Conservation (phyloP, 2,113 vertebrate species). For the Sapajus apella region DNA sequence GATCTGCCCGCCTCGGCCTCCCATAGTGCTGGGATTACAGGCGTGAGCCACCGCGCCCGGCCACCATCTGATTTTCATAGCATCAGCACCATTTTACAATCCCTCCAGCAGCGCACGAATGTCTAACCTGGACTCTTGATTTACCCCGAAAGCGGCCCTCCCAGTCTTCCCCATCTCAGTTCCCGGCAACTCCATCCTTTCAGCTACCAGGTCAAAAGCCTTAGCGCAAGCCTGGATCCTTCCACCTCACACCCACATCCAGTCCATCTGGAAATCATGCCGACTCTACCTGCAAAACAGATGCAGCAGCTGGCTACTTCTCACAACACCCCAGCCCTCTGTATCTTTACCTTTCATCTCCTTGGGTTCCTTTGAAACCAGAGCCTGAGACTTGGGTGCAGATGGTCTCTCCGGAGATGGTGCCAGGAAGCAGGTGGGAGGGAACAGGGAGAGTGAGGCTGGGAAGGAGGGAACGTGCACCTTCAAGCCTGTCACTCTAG, state of each 20-base stretch:
- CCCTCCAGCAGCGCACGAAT: too few species aligned
- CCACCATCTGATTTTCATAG: neutral
- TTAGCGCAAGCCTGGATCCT: neutral
- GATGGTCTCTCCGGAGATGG: neutral
- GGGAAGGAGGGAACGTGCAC: too few species aligned
- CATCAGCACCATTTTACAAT: fast-evolving
- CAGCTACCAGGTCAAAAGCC: too few species aligned
- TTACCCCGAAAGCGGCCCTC: neutral
- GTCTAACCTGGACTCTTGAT: neutral
- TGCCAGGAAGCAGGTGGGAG: neutral
- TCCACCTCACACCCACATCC: neutral
- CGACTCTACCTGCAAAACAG: too few species aligned
- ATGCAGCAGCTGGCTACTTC: neutral
- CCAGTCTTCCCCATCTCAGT: neutral
- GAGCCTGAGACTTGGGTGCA: neutral
- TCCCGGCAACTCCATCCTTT: neutral
- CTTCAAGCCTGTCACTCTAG: neutral
- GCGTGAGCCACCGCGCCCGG: too few species aligned
- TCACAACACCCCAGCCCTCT: neutral
- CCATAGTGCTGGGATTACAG: too few species aligned
- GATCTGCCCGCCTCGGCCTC: too few species aligned
- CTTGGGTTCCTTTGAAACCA: neutral
- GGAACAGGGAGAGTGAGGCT: neutral
- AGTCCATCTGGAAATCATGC: fast-evolving
- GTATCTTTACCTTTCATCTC: neutral